Evolutionary conservation across 2,113 vertebrate genomes (phyloP), one percentile per base, ranked within the genome.

Genomic region (Planiliza haematocheilus): DNA sequence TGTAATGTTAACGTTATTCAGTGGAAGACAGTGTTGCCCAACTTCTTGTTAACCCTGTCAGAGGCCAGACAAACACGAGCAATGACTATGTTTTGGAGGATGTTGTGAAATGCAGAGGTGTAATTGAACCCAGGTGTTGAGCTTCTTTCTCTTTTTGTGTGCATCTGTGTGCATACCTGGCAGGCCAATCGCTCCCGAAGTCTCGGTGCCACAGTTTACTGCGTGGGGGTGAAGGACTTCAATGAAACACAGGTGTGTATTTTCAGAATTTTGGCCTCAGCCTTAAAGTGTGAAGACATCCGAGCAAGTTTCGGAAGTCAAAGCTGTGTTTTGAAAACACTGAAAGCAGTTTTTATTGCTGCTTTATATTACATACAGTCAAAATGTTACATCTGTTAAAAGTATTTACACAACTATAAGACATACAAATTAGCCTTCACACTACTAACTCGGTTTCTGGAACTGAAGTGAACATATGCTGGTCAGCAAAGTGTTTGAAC

Each of bases 171-270:
- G 79, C 62, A 65, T 70, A 81, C 43, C 0, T 83, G 82, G 46
- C 87, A 99, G 98, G 98, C 98, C 1, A 98, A 99, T 76, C 95
- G 97, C 59, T 99, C 98, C 0, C 93, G 98, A 30, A 97, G 96
- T 64, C 93, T 99, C 59, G 98, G 98, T 20, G 98, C 98, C 10
- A 95, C 97, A 0, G 96, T 99, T 9, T 99, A 99, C 70, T 99
- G 98, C 2, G 97, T 99, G 2, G 98, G 98, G 0, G 98, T 99
- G 81, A 99, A 99, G 72, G 97, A 99, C 92, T 99, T 99, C 95
- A 97, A 99, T 62, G 97, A 99, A 89, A 99, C 98, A 12, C 98
- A 99, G 97, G 98, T 99, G 91, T 80, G 81, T 83, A 17, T 55
- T 21, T 65, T 45, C 61, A 52, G n/a, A 16, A 18, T 62, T 69